Evolutionary conservation across 2,888 invertebrate genomes (phyloP).

Genomic region (Leucoptera coffeella): DNA sequence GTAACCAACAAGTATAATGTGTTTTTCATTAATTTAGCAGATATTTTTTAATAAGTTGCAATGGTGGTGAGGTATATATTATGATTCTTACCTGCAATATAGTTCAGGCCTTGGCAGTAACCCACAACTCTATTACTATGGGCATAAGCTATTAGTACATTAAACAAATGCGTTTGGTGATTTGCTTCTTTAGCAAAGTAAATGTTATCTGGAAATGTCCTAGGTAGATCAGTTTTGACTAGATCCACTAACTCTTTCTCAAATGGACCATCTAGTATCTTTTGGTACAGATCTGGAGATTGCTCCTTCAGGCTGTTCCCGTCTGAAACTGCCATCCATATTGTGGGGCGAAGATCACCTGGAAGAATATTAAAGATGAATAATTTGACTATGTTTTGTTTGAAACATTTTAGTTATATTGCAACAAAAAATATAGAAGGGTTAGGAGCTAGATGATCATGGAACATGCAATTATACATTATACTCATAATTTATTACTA

Average conservation of each 20-base stretch:
- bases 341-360: slow-evolving; percentile 58
- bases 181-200: slow-evolving; percentile 75
- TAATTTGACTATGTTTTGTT: no score
- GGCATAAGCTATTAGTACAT: slow-evolving; percentile 83
- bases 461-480: no score
- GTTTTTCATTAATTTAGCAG: not conserved
- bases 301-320: slow-evolving; percentile 63
- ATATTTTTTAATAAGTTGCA: no score
- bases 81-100: slow-evolving; percentile 78
- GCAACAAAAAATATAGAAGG: no score
- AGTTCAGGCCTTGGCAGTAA: slow-evolving; percentile 94
- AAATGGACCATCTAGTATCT: slow-evolving; percentile 62
- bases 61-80: no score
- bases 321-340: slow-evolving; percentile 85
- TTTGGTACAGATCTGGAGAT: slow-evolving; percentile 60
- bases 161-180: slow-evolving; percentile 71
- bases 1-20: slow-evolving; percentile 2
- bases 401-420: no score
- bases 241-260: slow-evolving; percentile 70
- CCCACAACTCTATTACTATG: slow-evolving; percentile 83
- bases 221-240: slow-evolving; percentile 82
- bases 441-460: no score
- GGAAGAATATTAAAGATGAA: slow-evolving; percentile 9
- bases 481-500: no score
- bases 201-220: slow-evolving; percentile 94